Base-by-base conservation (phyloP, 2,113 vertebrate species). In the Osmerus mordax region DNA sequence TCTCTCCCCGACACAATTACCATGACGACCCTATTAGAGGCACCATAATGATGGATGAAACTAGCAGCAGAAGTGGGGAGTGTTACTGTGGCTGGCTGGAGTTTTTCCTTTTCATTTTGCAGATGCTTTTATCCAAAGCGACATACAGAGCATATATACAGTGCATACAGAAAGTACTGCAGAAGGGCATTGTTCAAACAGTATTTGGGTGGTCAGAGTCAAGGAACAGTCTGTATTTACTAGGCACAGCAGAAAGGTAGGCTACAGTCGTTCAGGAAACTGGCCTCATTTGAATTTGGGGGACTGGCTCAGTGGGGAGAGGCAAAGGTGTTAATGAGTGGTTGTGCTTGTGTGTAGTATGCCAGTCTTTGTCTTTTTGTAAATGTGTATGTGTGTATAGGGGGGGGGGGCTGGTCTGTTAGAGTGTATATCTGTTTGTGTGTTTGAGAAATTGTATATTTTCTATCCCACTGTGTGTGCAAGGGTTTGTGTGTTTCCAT, bases 11-110 rank as follows among this genome's bases (percentile, higher is more conserved):
- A 69, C 63, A 67, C 54, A 78, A 52, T 60, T 21, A 72, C 84
- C 52, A 72, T 70, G 69, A 75, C 58, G 53, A 76, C 74, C 83
- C 80, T 78, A 79, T 89, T 89, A 84, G 65, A 71, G 79, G 18
- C 47, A 60, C 69, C 72, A 3, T 73, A 67, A 81, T 63, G 55
- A 70, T 56, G 66, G 77, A 77, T 71, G 77, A 84, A 80, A 65
- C 74, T 59, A 65, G 73, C 64, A 72, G 77, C 64, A 71, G 64
- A 61, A 62, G 3, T 52, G 65, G 62, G 36, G 61, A 59, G 74
- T 61, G 28, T 74, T 41, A 64, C 64, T 15, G 21, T 29, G 78
- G 55, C 63, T 29, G 75, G 36, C 63, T n/a, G 70, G 74, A 58
- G 53, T 55, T 28, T 6, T 69, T 69, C 11, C 5, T 69, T 69